Evolutionary conservation across 2,113 vertebrate species (phyloP), one percentile per base, ranked within the genome.

Genomic region (Theropithecus gelada): DNA sequence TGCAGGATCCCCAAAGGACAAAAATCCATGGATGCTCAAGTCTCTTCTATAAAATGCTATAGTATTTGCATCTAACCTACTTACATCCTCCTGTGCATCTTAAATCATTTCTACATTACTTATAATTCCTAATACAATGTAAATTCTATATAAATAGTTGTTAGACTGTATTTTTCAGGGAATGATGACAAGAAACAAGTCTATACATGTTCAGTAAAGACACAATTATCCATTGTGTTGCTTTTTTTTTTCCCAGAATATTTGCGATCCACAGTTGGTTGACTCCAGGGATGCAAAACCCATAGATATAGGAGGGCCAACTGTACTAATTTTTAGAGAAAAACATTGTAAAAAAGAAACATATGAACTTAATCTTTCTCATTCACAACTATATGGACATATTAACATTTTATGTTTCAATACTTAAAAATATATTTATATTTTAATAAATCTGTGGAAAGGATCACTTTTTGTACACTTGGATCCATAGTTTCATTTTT

Each of bases 341-440:
- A 91, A 78, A n/a, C 38, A 35, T 27, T 93, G 35, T 32, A 18
- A 72, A 6, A 72, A 22, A 64, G 32, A 68, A 79, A 80, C 8
- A 90, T 25, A 52, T n/a, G 20, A 76, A 86, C 75, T 75, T 80
- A 61, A 80, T 52, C 8, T 27, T 87, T 82, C 92, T 86, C 40
- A 89, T 79, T 92, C 32, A n/a, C 18, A 80, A 68, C 30, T 79
- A 64, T 84, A 43, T 64, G 73, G 30, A 72, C 55, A 57, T 22
- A 4, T 55, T 38, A 82, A 1, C 57, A 93, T 93, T 91, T 97
- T 94, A 79, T 72, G 17, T n/a, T 93, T 88, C 66, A 59, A 89
- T 61, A 68, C 48, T 13, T 95, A 73, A 83, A 79, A 90, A 23
- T 59, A 76, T 16, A 48, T 64, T 61, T 7, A 32, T 25, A 23